Evolutionary conservation across 2,888 invertebrate genomes (phyloP).

Genomic region (Frankliniella intonsa): DNA sequence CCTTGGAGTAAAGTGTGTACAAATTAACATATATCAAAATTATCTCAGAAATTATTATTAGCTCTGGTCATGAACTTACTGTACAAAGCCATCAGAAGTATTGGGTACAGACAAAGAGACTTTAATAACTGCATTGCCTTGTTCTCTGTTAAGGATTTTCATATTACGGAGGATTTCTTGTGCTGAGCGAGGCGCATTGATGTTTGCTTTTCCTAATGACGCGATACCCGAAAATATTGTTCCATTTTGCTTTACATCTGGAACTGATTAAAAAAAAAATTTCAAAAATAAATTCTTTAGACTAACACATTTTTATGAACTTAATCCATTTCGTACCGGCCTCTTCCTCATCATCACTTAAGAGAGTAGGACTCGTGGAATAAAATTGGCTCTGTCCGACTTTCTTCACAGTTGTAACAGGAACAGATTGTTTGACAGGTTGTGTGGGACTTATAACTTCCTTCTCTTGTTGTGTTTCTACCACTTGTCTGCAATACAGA

Average conservation of each 20-base stretch:
- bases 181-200: slow-evolving; percentile 89
- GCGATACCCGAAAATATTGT: slow-evolving; percentile 90
- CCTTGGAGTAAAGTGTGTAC: slow-evolving; percentile 47
- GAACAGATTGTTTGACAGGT: slow-evolving; percentile 32
- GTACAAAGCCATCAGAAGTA: slow-evolving; percentile 86
- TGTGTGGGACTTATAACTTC: no score
- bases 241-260: slow-evolving; percentile 81
- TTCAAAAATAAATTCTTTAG: slow-evolving; percentile 28
- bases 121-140: slow-evolving; percentile 72
- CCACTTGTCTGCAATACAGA: no score
- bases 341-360: slow-evolving; percentile 11
- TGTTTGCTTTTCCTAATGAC: slow-evolving; percentile 86
- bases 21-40: background rate
- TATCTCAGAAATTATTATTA: slow-evolving; percentile 29
- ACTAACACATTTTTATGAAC: background rate
- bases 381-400: slow-evolving; percentile 20
- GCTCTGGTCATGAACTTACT: slow-evolving; percentile 58
- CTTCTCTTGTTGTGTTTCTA: no score
- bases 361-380: background rate
- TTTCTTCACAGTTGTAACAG: slow-evolving; percentile 24
- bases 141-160: slow-evolving; percentile 78
- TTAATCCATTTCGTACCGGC: background rate
- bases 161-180: slow-evolving; percentile 89
- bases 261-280: slow-evolving; percentile 52
- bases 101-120: slow-evolving; percentile 90